phyloP scores from a whole-genome alignment of 2,113 vertebrate genomes.

The Lophius piscatorius region DNA sequence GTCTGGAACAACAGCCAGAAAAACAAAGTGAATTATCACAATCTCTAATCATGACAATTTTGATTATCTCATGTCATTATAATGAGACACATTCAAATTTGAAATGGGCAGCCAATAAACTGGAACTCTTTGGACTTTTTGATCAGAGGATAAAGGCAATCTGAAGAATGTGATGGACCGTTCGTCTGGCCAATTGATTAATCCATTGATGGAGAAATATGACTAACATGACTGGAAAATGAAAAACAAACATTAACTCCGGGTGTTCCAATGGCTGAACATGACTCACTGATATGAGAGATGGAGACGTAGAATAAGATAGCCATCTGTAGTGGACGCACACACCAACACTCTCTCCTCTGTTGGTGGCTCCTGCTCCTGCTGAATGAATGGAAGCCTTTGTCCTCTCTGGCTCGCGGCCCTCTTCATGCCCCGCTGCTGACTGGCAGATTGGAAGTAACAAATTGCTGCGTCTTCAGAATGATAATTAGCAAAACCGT shows the following conservation, averaged over 20 bases:
- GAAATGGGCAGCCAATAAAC: too few relatives aligned
- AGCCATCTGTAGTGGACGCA: constrained; percentile 24
- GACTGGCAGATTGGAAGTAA: constrained; percentile 97
- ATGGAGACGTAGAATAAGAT: constrained; percentile 49
- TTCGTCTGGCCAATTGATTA: neutral
- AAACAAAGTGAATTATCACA: too few relatives aligned
- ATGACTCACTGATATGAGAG: constrained; percentile 22
- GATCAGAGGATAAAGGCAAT: neutral
- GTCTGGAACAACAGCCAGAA: too few relatives aligned
- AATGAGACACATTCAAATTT: too few relatives aligned
- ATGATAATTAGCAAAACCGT: constrained; percentile 98
- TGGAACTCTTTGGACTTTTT: neutral
- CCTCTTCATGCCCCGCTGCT: constrained; percentile 86
- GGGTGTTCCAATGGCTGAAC: constrained; percentile 9
- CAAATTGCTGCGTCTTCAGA: constrained; percentile 99
- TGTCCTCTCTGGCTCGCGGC: constrained; percentile 82
- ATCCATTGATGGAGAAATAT: neutral
- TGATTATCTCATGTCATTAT: too few relatives aligned
- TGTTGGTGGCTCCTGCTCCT: constrained; percentile 54
- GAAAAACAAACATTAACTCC: neutral
- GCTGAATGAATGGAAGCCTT: constrained; percentile 68
- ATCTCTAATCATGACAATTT: too few relatives aligned
- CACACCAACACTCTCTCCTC: constrained; percentile 30
- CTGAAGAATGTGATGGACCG: neutral
- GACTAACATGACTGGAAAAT: too few relatives aligned